A percentile compares a stretch with the other conserved stretches of the same genome.
phyloP scores from a whole-genome alignment of 2,888 invertebrate genomes.

The Cenopis cana region DNA sequence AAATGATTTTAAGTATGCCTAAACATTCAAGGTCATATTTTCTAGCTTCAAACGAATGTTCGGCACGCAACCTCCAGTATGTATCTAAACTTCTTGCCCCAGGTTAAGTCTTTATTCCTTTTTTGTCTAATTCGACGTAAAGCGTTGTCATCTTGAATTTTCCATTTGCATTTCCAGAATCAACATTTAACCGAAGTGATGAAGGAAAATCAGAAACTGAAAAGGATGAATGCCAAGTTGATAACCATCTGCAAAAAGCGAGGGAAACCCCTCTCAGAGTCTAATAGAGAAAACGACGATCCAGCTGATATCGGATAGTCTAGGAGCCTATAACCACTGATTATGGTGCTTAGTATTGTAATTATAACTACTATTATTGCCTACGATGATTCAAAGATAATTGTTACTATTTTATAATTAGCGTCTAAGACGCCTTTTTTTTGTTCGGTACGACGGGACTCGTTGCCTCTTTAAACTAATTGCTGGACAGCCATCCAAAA shows the following conservation, averaged over 20 bases:
- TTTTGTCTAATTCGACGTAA: background rate
- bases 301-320: constrained; percentile 57
- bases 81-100: too few relatives aligned
- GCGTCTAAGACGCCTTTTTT: constrained; percentile 12
- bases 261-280: constrained; percentile 58
- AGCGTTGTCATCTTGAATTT: background rate
- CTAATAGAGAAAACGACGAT: constrained; percentile 71
- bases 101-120: too few relatives aligned
- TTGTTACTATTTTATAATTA: background rate
- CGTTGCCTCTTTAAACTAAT: background rate
- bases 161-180: constrained; percentile 65
- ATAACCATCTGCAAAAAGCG: constrained; percentile 78
- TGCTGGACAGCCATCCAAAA: too few relatives aligned
- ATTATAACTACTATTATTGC: too few relatives aligned
- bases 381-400: background rate
- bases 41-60: too few relatives aligned
- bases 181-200: constrained; percentile 78
- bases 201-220: constrained; percentile 79
- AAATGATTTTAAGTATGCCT: too few relatives aligned
- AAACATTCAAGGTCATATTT: too few relatives aligned
- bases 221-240: constrained; percentile 76
- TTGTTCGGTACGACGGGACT: background rate
- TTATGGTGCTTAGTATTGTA: constrained; percentile 30
- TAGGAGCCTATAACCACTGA: background rate
- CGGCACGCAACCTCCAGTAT: too few relatives aligned